Base-by-base conservation (phyloP, 2,113 vertebrate genomes). In the Candoia aspera region DNA sequence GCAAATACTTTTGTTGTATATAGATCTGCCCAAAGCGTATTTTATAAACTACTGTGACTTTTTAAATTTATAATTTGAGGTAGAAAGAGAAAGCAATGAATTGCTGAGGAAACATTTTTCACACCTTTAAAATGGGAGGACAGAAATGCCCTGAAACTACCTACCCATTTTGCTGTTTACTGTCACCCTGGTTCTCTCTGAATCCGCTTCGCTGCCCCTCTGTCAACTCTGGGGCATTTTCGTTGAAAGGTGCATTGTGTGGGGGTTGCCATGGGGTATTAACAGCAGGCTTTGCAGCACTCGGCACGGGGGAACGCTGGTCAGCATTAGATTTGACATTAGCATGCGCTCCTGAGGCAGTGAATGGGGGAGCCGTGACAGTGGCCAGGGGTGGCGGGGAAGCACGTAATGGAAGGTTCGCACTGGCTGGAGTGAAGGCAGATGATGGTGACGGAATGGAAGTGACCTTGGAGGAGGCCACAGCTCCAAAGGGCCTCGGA, bases 121-220 rank as follows among this genome's bases (percentile, higher is more conserved):
- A 96, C 49, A 55, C 37, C 96, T 95, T 93, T 92, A 91, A 93
- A 96, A 95, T 84, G 85, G 17, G 29, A 88, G 29, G 59, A 96
- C 95, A 95, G 93, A 92, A 93, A 95, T 86, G 49, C 93, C 95
- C 87, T 90, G 85, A 94, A 49, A 93, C 95, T 93, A 99, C 99
- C 98, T 98, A 99, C 99, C 99, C 99, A 97, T 99, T 99, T 95
- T 98, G 98, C 96, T 98, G 98, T 96, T 98, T 97, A 97, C 94
- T 97, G 97, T 98, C 98, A 92, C 98, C 98, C 98, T 98, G 98
- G 98, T 96, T 98, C 92, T 98, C 98, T 97, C 96, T 95, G 62
- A 98, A 96, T 98, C 98, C 98, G 98, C 98, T 98, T 98, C 97
- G 98, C 94, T 98, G 98, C 94, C 98, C 98, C 98, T 99, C 98